Base-by-base conservation (phyloP, 2,797 vertebrate species). In the Pempheris klunzingeri region DNA sequence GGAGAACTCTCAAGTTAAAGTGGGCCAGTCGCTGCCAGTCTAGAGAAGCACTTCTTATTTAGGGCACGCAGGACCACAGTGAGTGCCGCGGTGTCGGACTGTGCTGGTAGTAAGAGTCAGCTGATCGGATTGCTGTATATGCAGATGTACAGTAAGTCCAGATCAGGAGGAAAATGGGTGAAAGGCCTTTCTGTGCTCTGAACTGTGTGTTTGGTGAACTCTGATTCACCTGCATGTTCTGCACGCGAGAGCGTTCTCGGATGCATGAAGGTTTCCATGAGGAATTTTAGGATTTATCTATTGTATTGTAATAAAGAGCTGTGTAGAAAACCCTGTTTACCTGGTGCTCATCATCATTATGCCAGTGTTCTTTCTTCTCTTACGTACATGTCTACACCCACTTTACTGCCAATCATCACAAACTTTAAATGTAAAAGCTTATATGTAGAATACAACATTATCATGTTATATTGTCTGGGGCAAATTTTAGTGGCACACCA, bases 101-200 rank as follows among this genome's bases (percentile, higher is more conserved):
- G 55, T 52, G 67, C 39, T 55, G 28, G 34, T 4, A 59, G 34
- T 60, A 12, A 65, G 61, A 78, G 72, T 90, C 80, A 84, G 60
- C 43, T 83, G 80, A 76, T 63, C 54, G 63, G 78, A 71, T 69
- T 74, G 63, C 60, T 70, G 36, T 71, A 61, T 30, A 55, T 72
- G 60, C 17, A 4, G 17, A 78, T 75, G 58, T 77, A 82, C 60
- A 82, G 34, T 72, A 68, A 71, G 8, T 74, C 71, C 75, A 80
- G 80, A 77, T 80, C 62, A 76, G 50, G 47, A n/a, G 15, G 59
- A 49, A 82, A 66, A 30, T 71, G 41, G 34, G 69, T 78, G 59
- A 74, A 83, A 82, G 70, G 72, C 6, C 65, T 59, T 47, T 63
- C 3, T 67, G 46, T 69, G 28, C 58, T 46, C 30, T 63, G 57